Conservation (phyloP, 2,113 vertebrate genomes). For the Thalassarche chlororhynchos region DNA sequence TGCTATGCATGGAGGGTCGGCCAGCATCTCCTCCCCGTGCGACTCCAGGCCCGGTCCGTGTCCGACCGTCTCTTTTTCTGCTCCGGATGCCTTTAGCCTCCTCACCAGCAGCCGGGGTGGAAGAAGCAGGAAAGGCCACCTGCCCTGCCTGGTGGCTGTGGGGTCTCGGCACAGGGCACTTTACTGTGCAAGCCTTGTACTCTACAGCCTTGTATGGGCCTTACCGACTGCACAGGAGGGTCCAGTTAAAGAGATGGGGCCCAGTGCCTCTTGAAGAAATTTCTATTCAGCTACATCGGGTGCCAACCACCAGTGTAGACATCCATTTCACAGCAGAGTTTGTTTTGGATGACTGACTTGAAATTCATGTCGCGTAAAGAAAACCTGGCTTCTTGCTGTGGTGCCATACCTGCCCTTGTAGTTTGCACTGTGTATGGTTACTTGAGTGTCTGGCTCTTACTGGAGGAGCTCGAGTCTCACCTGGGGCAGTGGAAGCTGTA, state of each 20-base stretch:
- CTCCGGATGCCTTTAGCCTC: background rate
- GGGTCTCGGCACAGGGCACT: background rate
- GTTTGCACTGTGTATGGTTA: background rate
- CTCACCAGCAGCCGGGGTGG: background rate
- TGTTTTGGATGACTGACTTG: background rate
- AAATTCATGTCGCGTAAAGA: background rate
- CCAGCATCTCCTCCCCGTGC: background rate
- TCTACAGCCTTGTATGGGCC: background rate
- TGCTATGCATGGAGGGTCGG: background rate
- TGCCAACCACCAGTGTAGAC: background rate
- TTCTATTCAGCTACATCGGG: background rate
- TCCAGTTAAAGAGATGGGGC: background rate
- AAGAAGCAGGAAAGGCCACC: background rate
- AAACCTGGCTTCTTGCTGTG: background rate
- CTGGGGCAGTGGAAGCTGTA: background rate
- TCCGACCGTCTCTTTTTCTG: background rate
- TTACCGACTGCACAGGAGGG: background rate
- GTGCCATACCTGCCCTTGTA: background rate
- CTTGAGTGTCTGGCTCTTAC: background rate
- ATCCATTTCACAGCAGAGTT: background rate
- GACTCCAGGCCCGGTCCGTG: background rate
- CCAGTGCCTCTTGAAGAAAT: background rate
- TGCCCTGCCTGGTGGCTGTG: background rate
- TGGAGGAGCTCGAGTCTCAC: background rate
- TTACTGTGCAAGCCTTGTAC: background rate